Base-by-base conservation (phyloP, 2,888 invertebrate genomes). In the Ochropleura plecta region DNA sequence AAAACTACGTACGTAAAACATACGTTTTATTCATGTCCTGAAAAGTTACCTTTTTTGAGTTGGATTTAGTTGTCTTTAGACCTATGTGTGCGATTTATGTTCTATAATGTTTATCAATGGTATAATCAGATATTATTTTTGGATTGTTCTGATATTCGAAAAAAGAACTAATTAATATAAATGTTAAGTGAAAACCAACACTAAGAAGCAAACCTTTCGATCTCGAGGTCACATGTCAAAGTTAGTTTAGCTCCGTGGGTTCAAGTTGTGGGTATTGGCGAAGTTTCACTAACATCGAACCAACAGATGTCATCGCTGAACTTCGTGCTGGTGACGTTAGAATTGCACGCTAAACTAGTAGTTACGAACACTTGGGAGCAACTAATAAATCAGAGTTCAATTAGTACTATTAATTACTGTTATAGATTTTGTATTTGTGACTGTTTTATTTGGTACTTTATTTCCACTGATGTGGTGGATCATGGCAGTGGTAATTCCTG, bases 231-330 rank as follows among this genome's bases (percentile, higher is more conserved):
- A 78, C 49, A 59, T 46, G 66, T 51, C 20, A 1, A 69, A 81
- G 44, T 75, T 53, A 53, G 62, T 62, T 73, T 30, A 42, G n/a
- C 49, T 59, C 49, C n/a, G 69, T 73, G 12, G 62, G 67, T 62
- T 44, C 49, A 84, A 67, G 53, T 82, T 3, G 62, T 48, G 62
- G 69, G 76, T 81, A 84, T 81, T 84, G 68, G 53, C 66, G 57
- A 84, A 82, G 66, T 82, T 82, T 82, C 71, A 59, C 74, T 84
- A 75, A 55, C 75, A 70, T 71, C 57, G 49, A 74, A 57, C 81
- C 69, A 82, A 81, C 85, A 81, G 81, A 82, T 82, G 82, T 81
- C 81, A 81, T 63, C 75, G 63, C 48, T 46, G 53, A 84, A 84
- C 81, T 84, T 71, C 16, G 62, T 66, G 57, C n/a, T 59, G 53